A percentile compares a stretch with the other conserved stretches of the same genome.
Conservation (phyloP, 2,888 invertebrate genomes). For the Athalia rosae region DNA sequence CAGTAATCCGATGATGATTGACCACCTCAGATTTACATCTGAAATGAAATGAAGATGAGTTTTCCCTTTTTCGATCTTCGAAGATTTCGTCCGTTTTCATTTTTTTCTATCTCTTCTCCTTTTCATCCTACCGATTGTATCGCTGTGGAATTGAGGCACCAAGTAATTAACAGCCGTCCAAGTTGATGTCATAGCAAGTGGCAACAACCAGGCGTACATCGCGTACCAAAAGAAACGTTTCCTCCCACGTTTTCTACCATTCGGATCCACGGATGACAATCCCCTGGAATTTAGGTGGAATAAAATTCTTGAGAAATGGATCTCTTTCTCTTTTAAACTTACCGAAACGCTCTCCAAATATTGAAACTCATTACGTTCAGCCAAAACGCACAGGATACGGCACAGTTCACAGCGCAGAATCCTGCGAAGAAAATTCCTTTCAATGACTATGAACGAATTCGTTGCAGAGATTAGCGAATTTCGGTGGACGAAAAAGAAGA, state of each 20-base stretch:
- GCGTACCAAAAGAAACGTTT: constrained; percentile 3
- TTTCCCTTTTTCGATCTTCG: neutral
- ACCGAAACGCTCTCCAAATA: constrained; percentile 21
- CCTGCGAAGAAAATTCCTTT: constrained; percentile 51
- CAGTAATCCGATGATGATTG: neutral
- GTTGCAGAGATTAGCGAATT: neutral
- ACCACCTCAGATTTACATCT: neutral
- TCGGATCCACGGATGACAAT: neutral
- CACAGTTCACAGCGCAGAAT: constrained; percentile 77
- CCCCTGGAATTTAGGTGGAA: neutral
- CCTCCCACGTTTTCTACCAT: neutral
- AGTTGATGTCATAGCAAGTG: neutral
- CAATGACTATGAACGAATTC: constrained; percentile 31
- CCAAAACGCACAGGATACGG: neutral
- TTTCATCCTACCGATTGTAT: neutral
- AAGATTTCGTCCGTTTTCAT: neutral
- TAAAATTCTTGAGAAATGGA: no score
- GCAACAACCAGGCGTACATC: neutral
- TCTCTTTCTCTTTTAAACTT: neutral
- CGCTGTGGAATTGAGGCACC: neutral
- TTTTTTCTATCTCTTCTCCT: neutral
- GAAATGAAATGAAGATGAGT: neutral
- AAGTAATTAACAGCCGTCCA: neutral
- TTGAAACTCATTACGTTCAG: constrained; percentile 15
- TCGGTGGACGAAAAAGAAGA: neutral